Percentiles rank a stretch among this genome's conserved stretches.
These are phyloP conservation scores for Unio pictorum DNA, from an alignment of 2,888 invertebrate species.

Conservation along the genomic window DNA sequence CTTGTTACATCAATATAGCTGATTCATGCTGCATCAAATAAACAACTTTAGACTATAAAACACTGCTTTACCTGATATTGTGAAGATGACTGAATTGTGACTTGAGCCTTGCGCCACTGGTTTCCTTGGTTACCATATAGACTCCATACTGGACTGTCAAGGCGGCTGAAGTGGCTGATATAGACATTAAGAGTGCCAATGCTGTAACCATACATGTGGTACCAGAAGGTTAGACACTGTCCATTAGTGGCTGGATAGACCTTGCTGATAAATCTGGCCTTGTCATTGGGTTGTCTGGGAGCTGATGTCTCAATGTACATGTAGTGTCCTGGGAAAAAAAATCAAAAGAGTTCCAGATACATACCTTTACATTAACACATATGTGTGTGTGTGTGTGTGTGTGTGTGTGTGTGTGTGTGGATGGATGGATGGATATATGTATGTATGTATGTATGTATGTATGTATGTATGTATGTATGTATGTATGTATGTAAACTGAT, in stretches of 20 bases:
- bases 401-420: too few relatives aligned
- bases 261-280: conserved; percentile 51
- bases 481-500: too few relatives aligned
- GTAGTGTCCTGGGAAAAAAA: conserved; percentile 48
- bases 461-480: too few relatives aligned
- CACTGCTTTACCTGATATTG: conserved; percentile 42
- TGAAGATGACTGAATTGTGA: conserved; percentile 43
- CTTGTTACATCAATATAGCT: too few relatives aligned
- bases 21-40: not conserved
- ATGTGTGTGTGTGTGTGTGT: too few relatives aligned
- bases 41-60: not conserved
- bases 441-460: too few relatives aligned
- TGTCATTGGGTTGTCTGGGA: conserved; percentile 43
- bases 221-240: conserved; percentile 65
- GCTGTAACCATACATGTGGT: conserved; percentile 62
- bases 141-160: conserved; percentile 49
- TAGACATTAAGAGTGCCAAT: conserved; percentile 60
- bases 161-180: conserved; percentile 27
- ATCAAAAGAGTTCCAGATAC: too few relatives aligned
- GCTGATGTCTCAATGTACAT: conserved; percentile 57
- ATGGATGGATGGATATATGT: too few relatives aligned
- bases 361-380: too few relatives aligned
- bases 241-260: conserved; percentile 42
- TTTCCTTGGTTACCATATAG: conserved; percentile 57
- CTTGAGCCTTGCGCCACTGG: conserved; percentile 58